Percentiles rank a stretch among this genome's conserved stretches.
These are phyloP conservation scores for Carlito syrichta DNA, from an alignment of 2,113 vertebrate genomes.

Conservation along the genomic window DNA sequence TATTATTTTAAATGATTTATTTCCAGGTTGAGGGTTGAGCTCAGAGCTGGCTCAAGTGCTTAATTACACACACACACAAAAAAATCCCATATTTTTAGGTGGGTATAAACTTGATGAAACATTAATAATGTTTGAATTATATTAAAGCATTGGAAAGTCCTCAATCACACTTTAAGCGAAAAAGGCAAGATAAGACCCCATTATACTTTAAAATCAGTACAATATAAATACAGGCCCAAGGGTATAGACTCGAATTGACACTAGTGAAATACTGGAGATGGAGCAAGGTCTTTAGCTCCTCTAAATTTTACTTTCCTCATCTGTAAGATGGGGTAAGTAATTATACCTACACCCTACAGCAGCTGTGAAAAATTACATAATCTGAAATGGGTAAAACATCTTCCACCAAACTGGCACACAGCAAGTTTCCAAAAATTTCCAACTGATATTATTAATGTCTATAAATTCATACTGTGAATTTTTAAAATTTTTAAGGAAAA, in stretches of 20 bases:
- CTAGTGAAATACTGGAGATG: neutral
- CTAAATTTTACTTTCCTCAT: neutral
- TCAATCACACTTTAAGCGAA: neutral
- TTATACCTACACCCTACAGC: accelerated
- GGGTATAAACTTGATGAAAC: neutral
- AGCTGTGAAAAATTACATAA: neutral
- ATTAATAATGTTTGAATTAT: neutral
- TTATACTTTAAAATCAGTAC: neutral
- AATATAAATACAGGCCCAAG: neutral
- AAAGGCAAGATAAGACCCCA: neutral
- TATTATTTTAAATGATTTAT: conserved; percentile 9
- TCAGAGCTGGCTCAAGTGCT: neutral
- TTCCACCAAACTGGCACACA: neutral
- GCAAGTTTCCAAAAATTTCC: neutral
- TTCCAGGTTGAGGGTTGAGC: neutral
- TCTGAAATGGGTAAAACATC: neutral
- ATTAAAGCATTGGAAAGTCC: neutral
- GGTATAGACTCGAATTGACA: neutral
- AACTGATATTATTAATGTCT: neutral
- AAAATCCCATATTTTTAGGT: conserved; percentile 40
- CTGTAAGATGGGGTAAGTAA: neutral
- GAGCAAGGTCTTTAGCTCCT: neutral
- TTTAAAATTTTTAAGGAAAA: neutral
- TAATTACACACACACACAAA: too few relatives aligned
- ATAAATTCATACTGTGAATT: neutral